These are phyloP conservation scores for Lycocerus yunnanus DNA, from an alignment of 2,888 invertebrate genomes.

Conservation along the genomic window DNA sequence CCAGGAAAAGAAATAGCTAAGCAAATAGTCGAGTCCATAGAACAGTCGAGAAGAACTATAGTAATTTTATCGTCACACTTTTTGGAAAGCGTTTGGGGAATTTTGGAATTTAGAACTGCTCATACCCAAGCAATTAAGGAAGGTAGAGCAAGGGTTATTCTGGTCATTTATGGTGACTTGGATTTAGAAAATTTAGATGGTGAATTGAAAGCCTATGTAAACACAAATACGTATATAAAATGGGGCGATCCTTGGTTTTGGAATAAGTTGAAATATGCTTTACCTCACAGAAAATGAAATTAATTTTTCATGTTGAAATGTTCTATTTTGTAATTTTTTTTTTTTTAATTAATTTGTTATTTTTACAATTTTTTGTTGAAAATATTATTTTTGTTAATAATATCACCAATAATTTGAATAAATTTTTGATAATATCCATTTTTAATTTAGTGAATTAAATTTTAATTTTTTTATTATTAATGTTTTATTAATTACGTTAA, in stretches of 20 bases:
- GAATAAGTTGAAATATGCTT: constrained; percentile 74
- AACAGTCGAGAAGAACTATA: constrained; percentile 70
- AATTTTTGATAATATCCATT: too few relatives aligned
- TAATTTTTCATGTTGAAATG: background rate
- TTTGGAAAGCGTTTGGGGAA: constrained; percentile 74
- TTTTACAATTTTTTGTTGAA: too few relatives aligned
- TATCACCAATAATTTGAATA: too few relatives aligned
- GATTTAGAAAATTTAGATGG: constrained; percentile 63
- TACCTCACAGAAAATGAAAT: constrained; percentile 61
- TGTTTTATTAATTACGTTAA: too few relatives aligned
- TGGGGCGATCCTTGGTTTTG: constrained; percentile 85
- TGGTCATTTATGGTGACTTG: constrained; percentile 75
- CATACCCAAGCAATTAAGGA: constrained; percentile 68
- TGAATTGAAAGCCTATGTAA: constrained; percentile 71
- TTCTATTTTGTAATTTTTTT: too few relatives aligned
- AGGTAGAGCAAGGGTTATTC: constrained; percentile 68
- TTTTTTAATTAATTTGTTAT: background rate
- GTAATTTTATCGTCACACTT: constrained; percentile 73
- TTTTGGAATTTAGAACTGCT: constrained; percentile 74
- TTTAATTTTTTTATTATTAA: too few relatives aligned
- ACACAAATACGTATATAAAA: constrained; percentile 77
- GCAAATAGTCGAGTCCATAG: constrained; percentile 72
- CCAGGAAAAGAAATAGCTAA: constrained; percentile 74
- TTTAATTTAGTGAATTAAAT: too few relatives aligned
- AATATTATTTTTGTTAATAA: too few relatives aligned